Conservation (phyloP, 1,140 invertebrate species). For the Heliconius melpomene region DNA sequence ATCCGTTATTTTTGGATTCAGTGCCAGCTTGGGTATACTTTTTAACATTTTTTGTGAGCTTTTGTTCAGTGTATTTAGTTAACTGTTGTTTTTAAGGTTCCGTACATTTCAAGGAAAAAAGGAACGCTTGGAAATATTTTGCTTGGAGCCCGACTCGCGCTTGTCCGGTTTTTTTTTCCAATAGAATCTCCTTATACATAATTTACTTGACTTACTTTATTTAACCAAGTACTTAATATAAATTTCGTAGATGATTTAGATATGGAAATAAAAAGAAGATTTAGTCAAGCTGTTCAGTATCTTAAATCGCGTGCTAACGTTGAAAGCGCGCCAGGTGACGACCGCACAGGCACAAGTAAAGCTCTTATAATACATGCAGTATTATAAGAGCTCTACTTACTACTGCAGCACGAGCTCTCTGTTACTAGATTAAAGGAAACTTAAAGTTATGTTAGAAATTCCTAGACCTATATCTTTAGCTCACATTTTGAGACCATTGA, state of each 20-base stretch:
- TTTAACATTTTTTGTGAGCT: too few relatives aligned
- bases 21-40: too few relatives aligned
- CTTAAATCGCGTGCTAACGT: slow-evolving; percentile 1
- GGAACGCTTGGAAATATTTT: too few relatives aligned
- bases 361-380: slow-evolving; percentile 15
- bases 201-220: too few relatives aligned
- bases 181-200: too few relatives aligned
- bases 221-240: neutral
- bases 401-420: slow-evolving; percentile 5
- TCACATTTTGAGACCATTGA: neutral
- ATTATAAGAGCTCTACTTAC: too few relatives aligned
- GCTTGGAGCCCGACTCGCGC: too few relatives aligned
- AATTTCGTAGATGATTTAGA: neutral
- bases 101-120: too few relatives aligned
- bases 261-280: neutral
- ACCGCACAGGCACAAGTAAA: slow-evolving; percentile 12
- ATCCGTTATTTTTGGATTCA: too few relatives aligned
- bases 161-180: too few relatives aligned
- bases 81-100: too few relatives aligned
- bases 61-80: too few relatives aligned
- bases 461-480: neutral
- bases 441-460: slow-evolving; percentile 15
- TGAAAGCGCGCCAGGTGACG: slow-evolving; percentile 22
- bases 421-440: slow-evolving; percentile 9
- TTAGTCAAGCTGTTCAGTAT: neutral